These are phyloP conservation scores for Exocentrus adspersus DNA, from an alignment of 2,888 invertebrate species.

Conservation along the genomic window DNA sequence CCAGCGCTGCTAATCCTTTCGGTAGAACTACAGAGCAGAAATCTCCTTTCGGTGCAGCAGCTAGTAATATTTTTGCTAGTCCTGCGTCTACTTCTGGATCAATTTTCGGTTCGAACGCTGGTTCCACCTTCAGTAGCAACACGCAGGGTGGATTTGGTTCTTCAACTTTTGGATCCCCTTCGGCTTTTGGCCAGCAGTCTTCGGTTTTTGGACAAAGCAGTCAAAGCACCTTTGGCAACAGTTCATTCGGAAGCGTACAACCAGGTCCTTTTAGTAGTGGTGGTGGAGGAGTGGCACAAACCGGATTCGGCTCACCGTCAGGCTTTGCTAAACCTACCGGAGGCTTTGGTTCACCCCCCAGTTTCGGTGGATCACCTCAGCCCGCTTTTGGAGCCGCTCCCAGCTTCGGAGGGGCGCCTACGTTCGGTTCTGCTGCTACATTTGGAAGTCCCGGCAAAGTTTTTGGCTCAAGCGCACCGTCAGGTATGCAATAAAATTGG, in stretches of 20 bases:
- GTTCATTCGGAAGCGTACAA: slow-evolving; percentile 45
- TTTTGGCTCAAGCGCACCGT: slow-evolving; percentile 54
- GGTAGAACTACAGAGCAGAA: slow-evolving; percentile 31
- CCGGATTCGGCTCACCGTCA: slow-evolving; percentile 60
- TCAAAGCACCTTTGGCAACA: slow-evolving; percentile 47
- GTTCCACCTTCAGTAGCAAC: slow-evolving; percentile 34
- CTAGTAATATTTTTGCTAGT: slow-evolving; percentile 35
- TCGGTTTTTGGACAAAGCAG: slow-evolving; percentile 53
- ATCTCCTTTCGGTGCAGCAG: slow-evolving; percentile 32
- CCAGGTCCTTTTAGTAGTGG: slow-evolving; percentile 59
- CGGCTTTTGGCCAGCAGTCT: slow-evolving; percentile 48
- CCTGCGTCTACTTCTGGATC: slow-evolving; percentile 36
- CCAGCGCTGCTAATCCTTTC: slow-evolving; percentile 39
- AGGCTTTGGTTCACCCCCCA: slow-evolving; percentile 55
- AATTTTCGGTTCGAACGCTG: slow-evolving; percentile 36
- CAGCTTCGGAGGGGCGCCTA: slow-evolving; percentile 63
- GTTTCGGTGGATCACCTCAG: slow-evolving; percentile 59
- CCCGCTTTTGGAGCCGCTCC: slow-evolving; percentile 64
- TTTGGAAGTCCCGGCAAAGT: slow-evolving; percentile 64
- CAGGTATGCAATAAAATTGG: slow-evolving; percentile 30
- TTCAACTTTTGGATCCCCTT: slow-evolving; percentile 38
- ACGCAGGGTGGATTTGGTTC: slow-evolving; percentile 34
- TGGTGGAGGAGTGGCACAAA: slow-evolving; percentile 58
- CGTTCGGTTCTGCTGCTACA: slow-evolving; percentile 49
- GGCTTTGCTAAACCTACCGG: slow-evolving; percentile 55